Conservation (phyloP, 2,113 vertebrate genomes). For the Oryzias curvinotus region DNA sequence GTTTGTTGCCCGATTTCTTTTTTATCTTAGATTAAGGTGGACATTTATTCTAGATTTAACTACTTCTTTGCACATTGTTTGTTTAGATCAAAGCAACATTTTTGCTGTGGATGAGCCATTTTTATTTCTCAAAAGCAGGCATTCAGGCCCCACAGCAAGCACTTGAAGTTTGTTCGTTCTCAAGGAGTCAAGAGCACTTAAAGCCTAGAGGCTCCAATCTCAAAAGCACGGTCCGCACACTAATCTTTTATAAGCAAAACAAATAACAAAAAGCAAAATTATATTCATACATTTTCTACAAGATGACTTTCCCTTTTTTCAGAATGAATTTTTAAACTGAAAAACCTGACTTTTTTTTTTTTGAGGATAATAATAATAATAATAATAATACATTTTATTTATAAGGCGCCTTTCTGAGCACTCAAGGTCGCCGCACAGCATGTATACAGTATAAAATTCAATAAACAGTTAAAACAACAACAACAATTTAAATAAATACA, state of each 20-base stretch:
- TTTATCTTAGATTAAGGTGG: neutral
- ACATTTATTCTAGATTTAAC: constrained; percentile 8
- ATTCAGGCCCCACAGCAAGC: neutral
- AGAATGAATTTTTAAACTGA: neutral
- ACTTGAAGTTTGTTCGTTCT: constrained; percentile 3
- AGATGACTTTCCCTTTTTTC: neutral
- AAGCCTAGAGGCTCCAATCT: constrained; percentile 9
- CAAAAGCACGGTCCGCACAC: neutral
- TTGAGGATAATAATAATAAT: too few relatives aligned
- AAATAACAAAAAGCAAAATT: neutral
- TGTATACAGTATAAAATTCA: too few relatives aligned
- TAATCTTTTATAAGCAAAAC: neutral
- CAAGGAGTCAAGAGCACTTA: constrained; percentile 11
- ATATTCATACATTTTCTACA: neutral
- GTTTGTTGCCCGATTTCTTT: neutral
- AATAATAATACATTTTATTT: too few relatives aligned
- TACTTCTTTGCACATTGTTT: neutral
- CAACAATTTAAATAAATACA: too few relatives aligned
- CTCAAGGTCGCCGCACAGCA: too few relatives aligned
- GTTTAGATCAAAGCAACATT: constrained; percentile 19
- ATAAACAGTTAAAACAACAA: too few relatives aligned
- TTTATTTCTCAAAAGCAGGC: constrained; percentile 22
- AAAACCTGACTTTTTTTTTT: constrained; percentile 1
- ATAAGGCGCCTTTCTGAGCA: too few relatives aligned
- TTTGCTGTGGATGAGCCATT: constrained; percentile 10